Evolutionary conservation across 64 coral and sea anemone species (phyloP).

Genomic region (Stylophora pistillata): DNA sequence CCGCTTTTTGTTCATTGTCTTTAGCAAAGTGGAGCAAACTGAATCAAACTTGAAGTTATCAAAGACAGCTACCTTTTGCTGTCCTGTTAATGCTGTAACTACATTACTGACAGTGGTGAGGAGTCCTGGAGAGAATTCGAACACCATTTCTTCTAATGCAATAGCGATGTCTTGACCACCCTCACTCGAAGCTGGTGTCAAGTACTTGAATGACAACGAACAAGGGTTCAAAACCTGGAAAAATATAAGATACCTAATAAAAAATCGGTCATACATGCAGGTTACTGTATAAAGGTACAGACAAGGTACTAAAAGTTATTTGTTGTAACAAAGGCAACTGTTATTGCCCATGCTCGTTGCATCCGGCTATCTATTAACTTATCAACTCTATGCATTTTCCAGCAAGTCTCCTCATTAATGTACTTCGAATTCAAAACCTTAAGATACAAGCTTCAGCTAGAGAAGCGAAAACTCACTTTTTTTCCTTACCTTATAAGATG

Average conservation of each 20-base stretch:
- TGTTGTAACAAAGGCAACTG: too few relatives aligned
- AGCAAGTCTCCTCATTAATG: too few relatives aligned
- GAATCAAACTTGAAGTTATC: background rate
- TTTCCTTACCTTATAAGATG: constrained; percentile 79
- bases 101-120: constrained; percentile 64
- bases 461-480: background rate
- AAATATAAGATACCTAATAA: background rate
- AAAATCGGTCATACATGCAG: background rate
- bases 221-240: constrained; percentile 83
- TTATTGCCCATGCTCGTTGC: too few relatives aligned
- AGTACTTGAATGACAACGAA: constrained; percentile 66
- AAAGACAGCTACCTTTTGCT: constrained; percentile 63
- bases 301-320: too few relatives aligned
- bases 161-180: constrained; percentile 82
- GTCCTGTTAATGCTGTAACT: constrained; percentile 63
- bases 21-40: too few relatives aligned
- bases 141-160: constrained; percentile 65
- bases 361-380: too few relatives aligned
- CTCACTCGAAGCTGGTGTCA: constrained; percentile 38
- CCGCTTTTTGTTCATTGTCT: too few relatives aligned
- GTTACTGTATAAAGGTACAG: background rate
- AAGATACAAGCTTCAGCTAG: too few relatives aligned
- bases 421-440: too few relatives aligned
- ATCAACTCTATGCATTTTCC: too few relatives aligned
- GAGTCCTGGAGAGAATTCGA: constrained; percentile 72